Evolutionary conservation across 2,888 invertebrate genomes (phyloP), one percentile per base, ranked within the genome.

Genomic region (Ceramica pisi): DNA sequence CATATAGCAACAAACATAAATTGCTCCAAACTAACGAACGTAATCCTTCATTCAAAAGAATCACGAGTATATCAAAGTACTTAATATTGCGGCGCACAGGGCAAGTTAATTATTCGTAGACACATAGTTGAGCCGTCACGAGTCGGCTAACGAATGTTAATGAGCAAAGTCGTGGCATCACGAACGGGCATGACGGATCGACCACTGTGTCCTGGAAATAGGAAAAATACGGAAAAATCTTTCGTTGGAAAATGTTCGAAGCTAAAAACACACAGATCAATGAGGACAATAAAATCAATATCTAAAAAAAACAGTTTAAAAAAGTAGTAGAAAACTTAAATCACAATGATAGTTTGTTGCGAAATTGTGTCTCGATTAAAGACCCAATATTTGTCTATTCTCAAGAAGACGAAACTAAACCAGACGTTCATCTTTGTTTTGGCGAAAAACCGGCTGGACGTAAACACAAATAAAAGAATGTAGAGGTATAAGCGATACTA

Each of bases 21-120:
- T 19, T 7, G 4, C 0, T 7, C 12, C 0, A 46, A 53, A 1
- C 31, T 12, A 35, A n/a, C n/a, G 19, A 46, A 6, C 31, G 21
- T n/a, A 66, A 26, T 55, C 19, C 12, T 62, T 44, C 53, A 68
- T 80, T 72, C 67, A 76, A 67, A 53, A 61, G 60, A 50, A 56
- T 55, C 53, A 65, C 48, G 31, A 66, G 60, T 60, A 60, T n/a
- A 51, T 31, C 14, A 38, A 57, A 38, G 26, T 38, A 41, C 16
- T 67, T 23, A 71, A 71, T 62, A 55, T 76, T 69, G 57, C 79
- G 61, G 26, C 38, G 59, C 70, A 75, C 67, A 75, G 71, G 16
- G 21, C 68, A 44, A 50, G 41, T 63, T 83, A 81, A 83, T 83
- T 76, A 79, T 73, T 79, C 81, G 23, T 73, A 71, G 73, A 67